These are phyloP conservation scores for Ammospiza nelsoni DNA, from an alignment of 2,113 vertebrate species.

Conservation along the genomic window DNA sequence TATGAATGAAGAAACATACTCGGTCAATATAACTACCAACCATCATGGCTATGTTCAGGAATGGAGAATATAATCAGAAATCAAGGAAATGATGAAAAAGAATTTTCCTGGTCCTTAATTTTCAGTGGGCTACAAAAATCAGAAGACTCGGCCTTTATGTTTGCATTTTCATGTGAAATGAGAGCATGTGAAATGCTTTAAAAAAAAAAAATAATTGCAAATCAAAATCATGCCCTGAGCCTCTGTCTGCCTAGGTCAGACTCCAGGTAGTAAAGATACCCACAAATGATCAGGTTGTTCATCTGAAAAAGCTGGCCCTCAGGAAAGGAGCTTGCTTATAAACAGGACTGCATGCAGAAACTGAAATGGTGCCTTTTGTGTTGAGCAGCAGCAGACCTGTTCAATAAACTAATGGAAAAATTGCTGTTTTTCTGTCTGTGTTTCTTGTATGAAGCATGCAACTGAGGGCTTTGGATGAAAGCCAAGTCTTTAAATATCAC, in stretches of 20 bases:
- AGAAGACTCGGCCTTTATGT: neutral
- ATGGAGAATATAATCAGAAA: neutral
- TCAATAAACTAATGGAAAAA: neutral
- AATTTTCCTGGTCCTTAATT: neutral
- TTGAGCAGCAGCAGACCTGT: neutral
- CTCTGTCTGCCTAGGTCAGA: neutral
- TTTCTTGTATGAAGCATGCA: neutral
- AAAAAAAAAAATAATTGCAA: neutral
- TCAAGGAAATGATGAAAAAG: neutral
- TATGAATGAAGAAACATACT: neutral
- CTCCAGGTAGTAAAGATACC: neutral
- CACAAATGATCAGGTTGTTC: neutral
- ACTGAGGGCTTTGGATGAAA: neutral
- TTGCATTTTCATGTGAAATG: neutral
- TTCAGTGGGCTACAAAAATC: neutral
- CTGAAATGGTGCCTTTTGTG: neutral
- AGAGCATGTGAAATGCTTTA: neutral
- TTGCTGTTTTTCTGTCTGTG: neutral
- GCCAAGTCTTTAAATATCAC: slow-evolving; percentile 6
- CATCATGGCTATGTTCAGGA: accelerated
- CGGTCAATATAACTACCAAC: neutral
- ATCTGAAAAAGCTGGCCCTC: neutral
- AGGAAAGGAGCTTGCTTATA: neutral
- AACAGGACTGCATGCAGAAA: neutral
- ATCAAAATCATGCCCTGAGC: neutral